Evolutionary conservation across 2,888 invertebrate species (phyloP), one percentile per base, ranked within the genome.

Genomic region (Mythimna lalbum): DNA sequence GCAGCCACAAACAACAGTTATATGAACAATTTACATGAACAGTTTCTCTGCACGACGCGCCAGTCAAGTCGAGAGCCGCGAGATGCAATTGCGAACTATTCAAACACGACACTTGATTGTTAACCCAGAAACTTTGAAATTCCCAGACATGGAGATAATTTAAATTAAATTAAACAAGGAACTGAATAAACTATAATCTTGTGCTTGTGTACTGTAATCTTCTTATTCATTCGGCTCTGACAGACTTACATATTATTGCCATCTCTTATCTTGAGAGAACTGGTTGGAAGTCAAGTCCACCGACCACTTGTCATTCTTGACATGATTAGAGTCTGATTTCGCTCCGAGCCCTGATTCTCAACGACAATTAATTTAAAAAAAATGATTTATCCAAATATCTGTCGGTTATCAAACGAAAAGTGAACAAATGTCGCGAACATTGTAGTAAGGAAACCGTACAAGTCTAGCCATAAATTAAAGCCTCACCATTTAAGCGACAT

Each of bases 91-190:
- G 81, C 81, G 27, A 68, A 76, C 76, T 76, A 71, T 76, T 72
- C 81, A 72, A 79, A 80, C 81, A 76, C 76, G 77, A 80, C 79
- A 72, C 61, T 81, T 76, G 81, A 80, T 76, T 76, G 79, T 79
- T 79, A 79, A 80, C 77, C 76, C n/a, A 79, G 57, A 79, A 79
- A 81, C 79, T 80, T 63, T 49, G 65, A 76, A 79, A 71, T 76
- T 57, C 63, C 62, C 59, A 66, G 81, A 76, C 72, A 76, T 60
- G 77, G 68, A 79, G 79, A 72, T 80, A 79, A 79, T 79, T 80
- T 80, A 81, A 79, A 79, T 79, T 78, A 66, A 75, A 70, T 66
- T 79, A 68, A 79, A 79, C 81, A 52, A 64, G 77, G 67, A 71
- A 68, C 69, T 80, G 64, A 62, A 79, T 80, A 76, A 67, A 67